phyloP scores from a whole-genome alignment of 2,113 vertebrate genomes.

The Taxidea taxus region DNA sequence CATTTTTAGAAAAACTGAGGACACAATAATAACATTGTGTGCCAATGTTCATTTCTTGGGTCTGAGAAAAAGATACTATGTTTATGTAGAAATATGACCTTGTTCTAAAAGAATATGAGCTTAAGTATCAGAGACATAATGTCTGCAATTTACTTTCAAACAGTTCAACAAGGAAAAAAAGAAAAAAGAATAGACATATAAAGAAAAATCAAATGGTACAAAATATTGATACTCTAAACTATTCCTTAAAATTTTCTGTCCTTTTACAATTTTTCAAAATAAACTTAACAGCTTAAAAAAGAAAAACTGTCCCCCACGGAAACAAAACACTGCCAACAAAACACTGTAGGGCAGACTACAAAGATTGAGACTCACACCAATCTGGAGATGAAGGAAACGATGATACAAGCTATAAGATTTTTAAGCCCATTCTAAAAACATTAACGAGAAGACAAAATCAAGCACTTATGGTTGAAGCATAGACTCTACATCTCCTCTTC shows the following conservation, averaged over 20 bases:
- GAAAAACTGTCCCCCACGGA: not conserved
- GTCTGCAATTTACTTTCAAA: not conserved
- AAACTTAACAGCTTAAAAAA: not conserved
- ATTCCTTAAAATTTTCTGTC: not conserved
- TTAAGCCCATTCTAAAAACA: not conserved
- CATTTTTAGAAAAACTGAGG: not conserved
- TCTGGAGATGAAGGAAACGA: not conserved
- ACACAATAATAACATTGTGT: not conserved
- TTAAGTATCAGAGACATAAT: not conserved
- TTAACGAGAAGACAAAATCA: not conserved
- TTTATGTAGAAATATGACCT: not conserved
- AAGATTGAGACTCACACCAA: not conserved
- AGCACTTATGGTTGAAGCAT: not conserved
- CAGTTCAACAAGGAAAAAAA: not conserved
- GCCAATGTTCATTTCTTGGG: not conserved
- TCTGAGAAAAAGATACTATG: not conserved
- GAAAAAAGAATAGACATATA: not conserved
- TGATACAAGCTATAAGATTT: not conserved
- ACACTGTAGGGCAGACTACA: not conserved
- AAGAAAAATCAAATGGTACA: not conserved
- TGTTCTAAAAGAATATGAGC: not conserved
- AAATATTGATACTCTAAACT: not conserved
- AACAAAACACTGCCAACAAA: not conserved
- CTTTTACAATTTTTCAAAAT: not conserved
- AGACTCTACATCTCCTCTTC: not conserved